Base-by-base conservation (phyloP, 1,140 invertebrate genomes). In the Camponotus vicinus region DNA sequence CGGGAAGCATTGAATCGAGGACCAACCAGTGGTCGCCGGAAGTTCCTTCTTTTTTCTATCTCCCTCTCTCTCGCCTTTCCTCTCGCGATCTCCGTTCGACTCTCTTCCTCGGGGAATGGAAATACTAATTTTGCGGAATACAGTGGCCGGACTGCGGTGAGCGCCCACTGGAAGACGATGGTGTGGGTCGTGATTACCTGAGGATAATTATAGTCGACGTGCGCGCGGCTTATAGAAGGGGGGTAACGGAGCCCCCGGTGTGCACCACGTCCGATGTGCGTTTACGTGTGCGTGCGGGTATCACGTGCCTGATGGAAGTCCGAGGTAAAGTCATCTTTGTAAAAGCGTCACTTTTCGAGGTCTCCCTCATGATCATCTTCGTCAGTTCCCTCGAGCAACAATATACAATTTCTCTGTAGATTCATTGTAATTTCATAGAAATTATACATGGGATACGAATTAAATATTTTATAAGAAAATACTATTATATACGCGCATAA, bases 61-160 rank as follows among this genome's bases (percentile, higher is more conserved):
- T 87, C 71, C 71, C 63, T 90, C 67, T 90, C 63, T 21, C 27
- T 66, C 40, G 34, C 34, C 59, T 75, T 69, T 84, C 57, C 70
- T 91, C 82, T 86, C 90, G 91, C 75, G 88, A 85, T 86, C 87
- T 87, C 78, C 70, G 64, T 86, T 88, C 89, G 73, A 82, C 86
- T 90, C 90, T 92, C 92, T 90, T 92, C 87, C 90, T 88, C 91
- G 86, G 92, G 92, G 92, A 94, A 95, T 95, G 94, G 93, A 95
- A 95, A 95, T 95, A 95, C 94, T 95, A 95, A 95, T 95, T 95
- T 95, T 95, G 94, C 94, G 94, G 94, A 95, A 95, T 95, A 95
- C 95, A 86, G 95, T 95, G 93, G 94, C 94, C 88, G 92, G 93
- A 94, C 93, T 95, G 95, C 92, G 94, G 94, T 95, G 94, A 95